Conservation (phyloP, 2,797 vertebrate species). For the Acipenser transmontanus region DNA sequence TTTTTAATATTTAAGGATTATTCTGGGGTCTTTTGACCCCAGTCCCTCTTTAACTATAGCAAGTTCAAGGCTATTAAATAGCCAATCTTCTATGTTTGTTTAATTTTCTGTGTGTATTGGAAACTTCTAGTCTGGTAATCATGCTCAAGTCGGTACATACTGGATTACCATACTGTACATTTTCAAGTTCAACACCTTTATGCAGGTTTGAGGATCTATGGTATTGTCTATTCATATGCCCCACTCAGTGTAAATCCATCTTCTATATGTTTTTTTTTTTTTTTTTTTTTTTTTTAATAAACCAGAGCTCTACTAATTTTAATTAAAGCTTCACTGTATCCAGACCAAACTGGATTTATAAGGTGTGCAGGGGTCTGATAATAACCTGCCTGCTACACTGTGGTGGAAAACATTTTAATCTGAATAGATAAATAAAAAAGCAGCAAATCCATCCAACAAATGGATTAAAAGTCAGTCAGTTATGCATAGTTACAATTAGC, state of each 20-base stretch:
- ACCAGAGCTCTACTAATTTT: constrained; percentile 10
- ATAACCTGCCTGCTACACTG: constrained; percentile 13
- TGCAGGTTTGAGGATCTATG: background rate
- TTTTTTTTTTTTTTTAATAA: background rate
- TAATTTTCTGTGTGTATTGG: too few species aligned
- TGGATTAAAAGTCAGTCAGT: constrained; percentile 58
- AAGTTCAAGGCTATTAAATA: too few species aligned
- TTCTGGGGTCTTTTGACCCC: too few species aligned
- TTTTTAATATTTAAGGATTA: too few species aligned
- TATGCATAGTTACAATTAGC: constrained; percentile 69
- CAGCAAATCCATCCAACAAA: constrained; percentile 47
- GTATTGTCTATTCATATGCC: constrained; percentile 4
- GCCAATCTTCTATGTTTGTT: too few species aligned
- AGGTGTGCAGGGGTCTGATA: constrained; percentile 21
- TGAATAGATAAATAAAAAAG: constrained; percentile 39
- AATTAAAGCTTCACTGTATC: constrained; percentile 13
- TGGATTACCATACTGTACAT: too few species aligned
- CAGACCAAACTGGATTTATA: constrained; percentile 21
- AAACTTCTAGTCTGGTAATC: too few species aligned
- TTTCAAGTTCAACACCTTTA: background rate
- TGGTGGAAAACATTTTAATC: constrained; percentile 32
- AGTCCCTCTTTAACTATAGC: too few species aligned
- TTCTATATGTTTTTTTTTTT: background rate
- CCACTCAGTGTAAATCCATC: constrained; percentile 6
- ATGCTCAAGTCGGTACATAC: too few species aligned